Conservation (phyloP, 2,888 invertebrate species). For the Caenorhabditis virilis region DNA sequence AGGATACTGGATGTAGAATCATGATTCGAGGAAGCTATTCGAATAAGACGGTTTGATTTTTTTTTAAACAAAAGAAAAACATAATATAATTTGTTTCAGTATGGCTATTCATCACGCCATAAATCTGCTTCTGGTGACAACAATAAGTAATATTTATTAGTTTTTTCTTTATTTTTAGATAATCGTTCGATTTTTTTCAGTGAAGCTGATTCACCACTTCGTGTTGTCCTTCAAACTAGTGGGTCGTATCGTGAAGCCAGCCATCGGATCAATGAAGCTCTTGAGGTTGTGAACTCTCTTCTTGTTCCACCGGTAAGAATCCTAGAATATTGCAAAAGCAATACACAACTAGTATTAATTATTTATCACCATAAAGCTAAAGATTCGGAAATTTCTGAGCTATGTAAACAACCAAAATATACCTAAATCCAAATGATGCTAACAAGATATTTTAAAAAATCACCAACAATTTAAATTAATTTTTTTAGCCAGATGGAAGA, state of each 20-base stretch:
- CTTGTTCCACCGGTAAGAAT: conserved; percentile 84
- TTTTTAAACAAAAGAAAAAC: not conserved
- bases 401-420: too few species aligned
- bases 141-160: conserved; percentile 11
- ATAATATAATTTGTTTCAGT: not conserved
- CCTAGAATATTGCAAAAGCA: too few species aligned
- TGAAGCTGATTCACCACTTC: conserved; percentile 25
- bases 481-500: conserved; percentile 80
- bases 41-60: conserved; percentile 18
- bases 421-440: too few species aligned
- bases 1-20: conserved; percentile 99
- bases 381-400: too few species aligned
- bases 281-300: conserved; percentile 95
- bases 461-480: not conserved
- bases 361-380: too few species aligned
- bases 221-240: conserved; percentile 34
- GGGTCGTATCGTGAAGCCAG: conserved; percentile 26
- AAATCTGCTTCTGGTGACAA: too few species aligned
- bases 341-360: too few species aligned
- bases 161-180: conserved; percentile 5
- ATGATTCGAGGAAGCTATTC: conserved; percentile 75
- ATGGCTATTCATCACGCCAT: conserved; percentile 17
- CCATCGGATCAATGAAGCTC: conserved; percentile 76
- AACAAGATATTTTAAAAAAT: too few species aligned
- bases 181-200: conserved; percentile 15